Evolutionary conservation across 2,888 invertebrate genomes (phyloP).

Genomic region (Cristatella mucedo): DNA sequence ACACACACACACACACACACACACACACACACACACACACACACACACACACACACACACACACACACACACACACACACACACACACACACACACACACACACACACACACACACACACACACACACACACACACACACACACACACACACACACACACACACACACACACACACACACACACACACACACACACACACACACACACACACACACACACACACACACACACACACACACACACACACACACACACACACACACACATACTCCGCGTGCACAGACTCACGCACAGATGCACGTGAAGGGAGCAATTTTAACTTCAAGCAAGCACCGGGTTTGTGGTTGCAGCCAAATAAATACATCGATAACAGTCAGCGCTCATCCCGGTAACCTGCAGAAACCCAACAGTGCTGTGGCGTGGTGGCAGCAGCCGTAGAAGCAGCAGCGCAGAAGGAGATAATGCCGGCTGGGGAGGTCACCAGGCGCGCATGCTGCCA

Average conservation of each 20-base stretch:
- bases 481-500: no score
- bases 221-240: conserved; percentile 8
- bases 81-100: conserved; percentile 7
- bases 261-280: conserved; percentile 5
- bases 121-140: conserved; percentile 8
- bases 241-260: conserved; percentile 7
- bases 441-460: no score
- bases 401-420: no score
- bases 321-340: no score
- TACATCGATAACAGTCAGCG: no score
- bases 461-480: no score
- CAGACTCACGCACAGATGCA: no score
- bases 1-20: conserved; percentile 7
- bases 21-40: conserved; percentile 6
- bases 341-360: no score
- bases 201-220: conserved; percentile 8
- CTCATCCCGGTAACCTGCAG: no score
- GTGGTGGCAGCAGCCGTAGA: no score
- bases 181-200: conserved; percentile 8
- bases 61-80: conserved; percentile 7
- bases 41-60: conserved; percentile 9
- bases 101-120: conserved; percentile 8
- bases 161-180: conserved; percentile 8
- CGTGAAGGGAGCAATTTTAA: no score
- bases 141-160: conserved; percentile 7